Conservation (phyloP, 2,888 invertebrate species). For the Noctua fimbriata region DNA sequence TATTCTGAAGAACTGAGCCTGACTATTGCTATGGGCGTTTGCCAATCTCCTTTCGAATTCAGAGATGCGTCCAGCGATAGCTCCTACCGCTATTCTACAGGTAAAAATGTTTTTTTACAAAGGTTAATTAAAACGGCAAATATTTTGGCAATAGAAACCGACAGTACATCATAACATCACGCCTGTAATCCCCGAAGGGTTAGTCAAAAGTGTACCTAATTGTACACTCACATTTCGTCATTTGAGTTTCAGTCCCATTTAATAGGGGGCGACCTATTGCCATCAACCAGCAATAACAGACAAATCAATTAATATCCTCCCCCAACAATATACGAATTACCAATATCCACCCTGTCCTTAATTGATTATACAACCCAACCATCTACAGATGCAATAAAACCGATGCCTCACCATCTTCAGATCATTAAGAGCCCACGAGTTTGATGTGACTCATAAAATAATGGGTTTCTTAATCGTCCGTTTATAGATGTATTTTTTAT, state of each 20-base stretch:
- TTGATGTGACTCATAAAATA: slow-evolving; percentile 30
- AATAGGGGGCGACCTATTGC: not conserved
- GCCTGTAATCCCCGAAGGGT: not conserved
- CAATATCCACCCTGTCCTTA: not conserved
- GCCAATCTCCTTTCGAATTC: too few relatives aligned
- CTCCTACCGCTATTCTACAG: too few relatives aligned
- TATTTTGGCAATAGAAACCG: too few relatives aligned
- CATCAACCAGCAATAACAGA: not conserved
- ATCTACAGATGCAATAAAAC: slow-evolving; percentile 24
- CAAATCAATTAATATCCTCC: not conserved
- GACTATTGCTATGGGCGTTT: too few relatives aligned
- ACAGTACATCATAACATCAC: not conserved
- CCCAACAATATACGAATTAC: not conserved
- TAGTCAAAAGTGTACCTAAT: too few relatives aligned
- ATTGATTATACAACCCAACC: slow-evolving; percentile 30
- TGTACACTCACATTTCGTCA: not conserved
- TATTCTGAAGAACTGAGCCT: too few relatives aligned
- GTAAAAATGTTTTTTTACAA: too few relatives aligned
- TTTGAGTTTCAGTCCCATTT: not conserved
- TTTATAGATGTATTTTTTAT: slow-evolving; percentile 8
- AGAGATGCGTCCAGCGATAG: too few relatives aligned
- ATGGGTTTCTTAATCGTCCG: slow-evolving; percentile 1
- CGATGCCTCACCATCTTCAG: slow-evolving; percentile 2
- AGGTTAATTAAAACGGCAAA: too few relatives aligned
- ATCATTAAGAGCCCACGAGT: slow-evolving; percentile 12